Base-by-base conservation (phyloP, 2,113 vertebrate genomes). In the Nycticebus coucang region DNA sequence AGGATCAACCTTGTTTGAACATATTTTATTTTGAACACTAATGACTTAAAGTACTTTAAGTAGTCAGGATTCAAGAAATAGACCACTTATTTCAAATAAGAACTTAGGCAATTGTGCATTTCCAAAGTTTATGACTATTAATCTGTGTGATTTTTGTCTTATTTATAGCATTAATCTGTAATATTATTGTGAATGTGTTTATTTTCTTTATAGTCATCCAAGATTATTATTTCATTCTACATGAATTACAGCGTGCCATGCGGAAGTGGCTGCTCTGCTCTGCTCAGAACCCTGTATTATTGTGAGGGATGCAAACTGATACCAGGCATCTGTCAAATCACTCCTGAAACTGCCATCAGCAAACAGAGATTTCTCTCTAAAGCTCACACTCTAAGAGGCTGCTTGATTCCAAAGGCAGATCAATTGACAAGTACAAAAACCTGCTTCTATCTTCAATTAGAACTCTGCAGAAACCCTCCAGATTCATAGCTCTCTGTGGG, bases 1-100 rank as follows among this genome's bases (percentile, higher is more conserved):
- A 95, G 75, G 95, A 41, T 94, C 64, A 97, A 96, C 50, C 30
- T 57, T 85, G 80, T 59, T 86, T 22, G 22, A 1, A 9, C 95
- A 97, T 45, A 83, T 57, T 87, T 94, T 92, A 90, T 81, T 87
- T 96, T 57, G 71, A 60, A 95, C n/a, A 53, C 1, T 35, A 77
- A 68, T 7, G 75, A 59, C 66, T 95, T 33, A 30, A 69, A 60
- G 35, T 77, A 59, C 69, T 88, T 88, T 77, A 75, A 57, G 12
- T 69, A 35, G 59, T 66, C 41, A 95, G 69, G 22, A 57, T 89
- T 78, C 75, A 35, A n/a, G 24, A 68, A 11, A 50, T 78, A 50
- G 45, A 60, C 1, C 50, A 50, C 45, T 50, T 50, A 50, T 60
- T 75, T 78, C 33, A 53, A 83, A 50, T 35, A 84, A 59, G 1